Conservation (phyloP, 2,113 vertebrate species). For the Microtus richardsoni region DNA sequence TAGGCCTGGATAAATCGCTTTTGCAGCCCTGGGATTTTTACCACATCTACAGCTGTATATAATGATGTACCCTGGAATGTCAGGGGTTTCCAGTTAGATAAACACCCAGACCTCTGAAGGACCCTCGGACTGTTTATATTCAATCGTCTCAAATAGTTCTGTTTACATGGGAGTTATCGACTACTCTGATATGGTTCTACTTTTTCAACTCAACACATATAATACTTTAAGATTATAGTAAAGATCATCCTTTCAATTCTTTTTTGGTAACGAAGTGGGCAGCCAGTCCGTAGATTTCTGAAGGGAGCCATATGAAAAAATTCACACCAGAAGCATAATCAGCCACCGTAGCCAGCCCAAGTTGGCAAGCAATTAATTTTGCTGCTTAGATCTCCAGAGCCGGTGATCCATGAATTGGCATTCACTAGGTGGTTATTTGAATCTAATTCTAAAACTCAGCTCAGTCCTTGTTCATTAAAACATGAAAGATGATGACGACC, state of each 20-base stretch:
- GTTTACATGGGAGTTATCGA: too few species aligned
- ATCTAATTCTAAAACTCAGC: slow-evolving; percentile 77
- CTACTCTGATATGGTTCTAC: neutral
- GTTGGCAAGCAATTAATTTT: slow-evolving; percentile 75
- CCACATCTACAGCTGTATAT: neutral
- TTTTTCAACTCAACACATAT: neutral
- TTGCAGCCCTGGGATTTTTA: neutral
- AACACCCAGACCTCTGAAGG: neutral
- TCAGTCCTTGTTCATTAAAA: slow-evolving; percentile 78
- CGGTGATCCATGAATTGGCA: slow-evolving; percentile 78
- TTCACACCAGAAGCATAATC: slow-evolving; percentile 57
- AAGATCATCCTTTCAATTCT: slow-evolving; percentile 33
- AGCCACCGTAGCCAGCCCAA: slow-evolving; percentile 66
- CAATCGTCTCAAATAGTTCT: neutral
- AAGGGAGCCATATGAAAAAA: slow-evolving; percentile 15
- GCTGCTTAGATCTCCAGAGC: slow-evolving; percentile 67
- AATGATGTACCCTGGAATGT: neutral
- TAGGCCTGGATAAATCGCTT: neutral
- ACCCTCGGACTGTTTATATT: neutral
- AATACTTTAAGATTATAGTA: neutral
- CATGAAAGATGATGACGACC: slow-evolving; percentile 70
- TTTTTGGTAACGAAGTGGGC: neutral
- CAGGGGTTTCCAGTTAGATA: neutral
- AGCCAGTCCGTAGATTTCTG: neutral
- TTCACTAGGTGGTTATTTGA: slow-evolving; percentile 80